These are phyloP conservation scores for Neoarius graeffei DNA, from an alignment of 2,113 vertebrate genomes.

Conservation along the genomic window DNA sequence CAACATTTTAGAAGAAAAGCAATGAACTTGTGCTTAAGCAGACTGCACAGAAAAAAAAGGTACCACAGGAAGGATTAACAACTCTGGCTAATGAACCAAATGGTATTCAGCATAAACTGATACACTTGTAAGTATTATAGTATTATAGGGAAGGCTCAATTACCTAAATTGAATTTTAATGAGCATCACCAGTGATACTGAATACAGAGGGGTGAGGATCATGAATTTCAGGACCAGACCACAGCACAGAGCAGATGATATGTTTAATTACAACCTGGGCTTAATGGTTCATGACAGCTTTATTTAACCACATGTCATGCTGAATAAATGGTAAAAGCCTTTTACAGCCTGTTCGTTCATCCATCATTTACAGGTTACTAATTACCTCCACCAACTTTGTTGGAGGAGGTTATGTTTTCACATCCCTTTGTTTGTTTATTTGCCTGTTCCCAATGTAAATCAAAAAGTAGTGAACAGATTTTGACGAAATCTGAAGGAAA, in stretches of 20 bases:
- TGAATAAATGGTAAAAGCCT: background rate
- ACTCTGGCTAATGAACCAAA: constrained; percentile 16
- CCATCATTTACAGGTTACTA: background rate
- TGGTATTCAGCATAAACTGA: background rate
- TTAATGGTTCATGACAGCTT: constrained; percentile 17
- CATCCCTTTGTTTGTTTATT: too few relatives aligned
- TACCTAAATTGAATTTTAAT: background rate
- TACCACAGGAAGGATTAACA: background rate
- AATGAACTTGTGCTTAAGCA: background rate
- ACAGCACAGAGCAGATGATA: background rate
- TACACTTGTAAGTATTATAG: background rate
- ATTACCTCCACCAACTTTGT: background rate
- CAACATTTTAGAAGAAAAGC: constrained; percentile 34
- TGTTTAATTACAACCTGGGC: constrained; percentile 10
- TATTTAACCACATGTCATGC: background rate
- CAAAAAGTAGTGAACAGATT: too few relatives aligned
- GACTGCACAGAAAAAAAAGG: background rate
- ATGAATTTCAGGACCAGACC: background rate
- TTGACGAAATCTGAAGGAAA: too few relatives aligned
- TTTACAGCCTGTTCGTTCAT: background rate
- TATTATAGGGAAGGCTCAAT: constrained; percentile 2
- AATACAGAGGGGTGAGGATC: background rate
- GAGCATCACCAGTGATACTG: background rate
- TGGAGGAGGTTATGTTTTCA: too few relatives aligned
- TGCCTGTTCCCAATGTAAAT: too few relatives aligned